Base-by-base conservation (phyloP, 2,797 vertebrate species). In the Otolemur crassicaudatus region DNA sequence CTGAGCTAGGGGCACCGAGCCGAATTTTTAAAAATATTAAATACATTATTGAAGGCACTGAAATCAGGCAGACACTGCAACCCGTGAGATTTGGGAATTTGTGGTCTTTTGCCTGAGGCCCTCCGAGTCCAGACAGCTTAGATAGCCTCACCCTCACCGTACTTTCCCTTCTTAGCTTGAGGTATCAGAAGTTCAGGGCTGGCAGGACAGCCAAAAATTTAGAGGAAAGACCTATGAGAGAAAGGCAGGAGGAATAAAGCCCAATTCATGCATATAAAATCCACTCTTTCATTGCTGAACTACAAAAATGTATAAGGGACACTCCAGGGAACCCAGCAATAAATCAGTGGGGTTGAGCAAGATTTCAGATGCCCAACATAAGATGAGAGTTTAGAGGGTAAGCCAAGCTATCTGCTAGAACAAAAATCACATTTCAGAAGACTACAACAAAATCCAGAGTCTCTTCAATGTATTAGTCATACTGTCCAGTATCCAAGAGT, bases 371-470 rank as follows among this genome's bases (percentile, higher is more conserved):
- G 4, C 56, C 81, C 90, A 81, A 60, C 60, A 43, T 9, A 29
- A 53, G 75, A 73, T 22, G 69, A 84, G 75, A 90, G 37, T 72
- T 20, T 72, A 20, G n/a, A 69, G 20, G 40, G 46, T 72, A 19
- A 89, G 58, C 10, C 17, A 79, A 67, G n/a, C 80, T 34, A 16
- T 37, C 31, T 63, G 25, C n/a, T 79, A 40, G 69, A 79, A 82
- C 40, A 69, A 60, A 87, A 73, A 83, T 53, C 56, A 58, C 69
- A 83, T 72, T 86, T 90, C 69, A 75, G 87, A 85, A 89, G 43
- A 89, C 77, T n/a, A 40, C 56, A 86, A 73, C 23, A 82, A 67
- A 91, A 94, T 49, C 46, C 82, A 91, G 17, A 72, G 11, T 87
- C 53, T 86, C 75, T 53, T 53, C 49, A 67, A 58, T 61, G 11